Base-by-base conservation (phyloP, 2,888 invertebrate genomes). In the Hypsopygia costalis region DNA sequence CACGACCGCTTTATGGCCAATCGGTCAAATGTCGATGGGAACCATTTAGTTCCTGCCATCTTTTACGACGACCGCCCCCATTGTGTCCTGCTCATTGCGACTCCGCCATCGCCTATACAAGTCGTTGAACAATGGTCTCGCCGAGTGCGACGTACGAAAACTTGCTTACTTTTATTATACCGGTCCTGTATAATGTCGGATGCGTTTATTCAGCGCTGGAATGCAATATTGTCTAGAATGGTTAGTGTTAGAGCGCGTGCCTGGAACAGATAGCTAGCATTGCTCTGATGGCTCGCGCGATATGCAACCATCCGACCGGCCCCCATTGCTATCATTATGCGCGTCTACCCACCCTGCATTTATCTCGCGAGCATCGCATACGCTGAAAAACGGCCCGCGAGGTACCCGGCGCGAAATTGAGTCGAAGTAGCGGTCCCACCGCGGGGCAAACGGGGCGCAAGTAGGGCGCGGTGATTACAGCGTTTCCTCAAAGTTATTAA, bases 21-120 rank as follows among this genome's bases (percentile, higher is more conserved):
- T 82, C 78, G 66, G 65, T 79, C 74, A 77, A 69, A 70, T 64
- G 62, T 58, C 60, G 67, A 68, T 64, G 54, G 64, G 65, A 59
- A 63, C 73, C 69, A 78, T 80, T 82, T 77, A 69, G 75, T 76
- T 69, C 66, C 72, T 78, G 76, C 69, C 78, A 72, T 72, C 71
- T 74, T 77, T 78, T 77, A 77, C 69, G 70, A 73, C 66, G 56
- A 62, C 55, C 54, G 47, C 46, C 47, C 46, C 66, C 62, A 78
- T 81, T 81, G 78, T 78, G 60, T 58, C 47, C 45, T 44, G 49
- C 41, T 47, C 37, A 40, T 47, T 39, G 39, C 38, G 10, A 52
- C 57, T 56, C 48, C 44, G 36, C 49, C 29, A 37, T 44, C 42
- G 45, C 41, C 28, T 34, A 41, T 29, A 36, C 45, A 42, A 27